Conservation (phyloP, 1,140 invertebrate species). For the Zophobas morio region DNA sequence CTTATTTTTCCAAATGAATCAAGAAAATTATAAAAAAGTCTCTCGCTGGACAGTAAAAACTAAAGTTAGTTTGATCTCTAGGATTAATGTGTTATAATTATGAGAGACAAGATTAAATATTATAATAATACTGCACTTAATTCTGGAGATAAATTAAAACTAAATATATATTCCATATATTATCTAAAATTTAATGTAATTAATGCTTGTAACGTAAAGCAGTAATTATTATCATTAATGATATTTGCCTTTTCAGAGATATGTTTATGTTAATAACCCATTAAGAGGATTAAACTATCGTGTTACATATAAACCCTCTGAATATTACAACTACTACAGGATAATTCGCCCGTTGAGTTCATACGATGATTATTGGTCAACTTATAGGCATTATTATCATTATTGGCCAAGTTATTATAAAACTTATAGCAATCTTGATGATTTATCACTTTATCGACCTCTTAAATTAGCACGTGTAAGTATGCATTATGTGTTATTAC, state of each 20-base stretch:
- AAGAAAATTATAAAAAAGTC: too few species aligned
- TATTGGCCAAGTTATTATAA: neutral
- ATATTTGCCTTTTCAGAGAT: constrained; percentile 55
- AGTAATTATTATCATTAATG: too few species aligned
- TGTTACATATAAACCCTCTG: constrained; percentile 25
- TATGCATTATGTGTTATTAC: neutral
- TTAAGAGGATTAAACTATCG: constrained; percentile 43
- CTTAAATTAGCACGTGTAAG: constrained; percentile 49
- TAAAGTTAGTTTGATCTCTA: too few species aligned
- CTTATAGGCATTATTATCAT: constrained; percentile 39
- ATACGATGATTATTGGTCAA: constrained; percentile 40
- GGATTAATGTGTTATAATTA: too few species aligned
- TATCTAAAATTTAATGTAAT: too few species aligned
- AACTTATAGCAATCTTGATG: constrained; percentile 38
- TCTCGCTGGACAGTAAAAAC: too few species aligned
- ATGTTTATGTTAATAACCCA: constrained; percentile 57
- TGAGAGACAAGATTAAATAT: too few species aligned
- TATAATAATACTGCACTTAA: too few species aligned
- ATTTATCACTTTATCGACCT: constrained; percentile 37
- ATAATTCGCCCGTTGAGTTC: constrained; percentile 33
- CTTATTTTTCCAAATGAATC: too few species aligned
- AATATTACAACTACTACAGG: constrained; percentile 50
- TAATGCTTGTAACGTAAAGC: too few species aligned
- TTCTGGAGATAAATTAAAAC: too few species aligned
- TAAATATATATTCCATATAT: too few species aligned